A percentile compares a stretch with the other conserved stretches of the same genome.
Conservation (phyloP, 53 echinoderm and acorn worm species). For the Luidia sarsii region DNA sequence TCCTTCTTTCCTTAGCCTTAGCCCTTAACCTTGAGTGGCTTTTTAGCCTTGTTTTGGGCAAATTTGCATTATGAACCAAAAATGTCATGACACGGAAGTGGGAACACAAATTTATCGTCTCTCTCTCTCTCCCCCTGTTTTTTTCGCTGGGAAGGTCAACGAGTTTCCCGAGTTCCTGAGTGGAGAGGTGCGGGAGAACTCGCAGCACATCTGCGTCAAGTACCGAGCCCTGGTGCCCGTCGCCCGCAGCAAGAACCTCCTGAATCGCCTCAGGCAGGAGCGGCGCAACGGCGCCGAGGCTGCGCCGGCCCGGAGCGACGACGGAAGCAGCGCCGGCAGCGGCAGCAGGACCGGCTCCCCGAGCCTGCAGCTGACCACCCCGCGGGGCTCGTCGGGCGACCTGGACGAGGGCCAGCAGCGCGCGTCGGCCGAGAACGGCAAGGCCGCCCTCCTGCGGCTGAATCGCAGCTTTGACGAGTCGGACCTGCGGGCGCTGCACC, state of each 20-base stretch:
- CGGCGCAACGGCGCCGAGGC: conserved; percentile 30
- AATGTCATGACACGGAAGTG: no score
- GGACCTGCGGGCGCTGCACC: conserved; percentile 50
- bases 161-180: conserved; percentile 96
- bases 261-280: conserved; percentile 29
- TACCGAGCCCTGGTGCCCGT: conserved; percentile 58
- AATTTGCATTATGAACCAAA: no score
- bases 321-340: no score
- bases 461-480: conserved; percentile 86
- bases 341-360: conserved; percentile 21
- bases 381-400: conserved; percentile 38
- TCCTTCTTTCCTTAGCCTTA: no score
- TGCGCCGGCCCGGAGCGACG: conserved; percentile 1
- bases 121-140: conserved; percentile 4
- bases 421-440: conserved; percentile 20
- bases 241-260: conserved; percentile 38
- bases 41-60: no score
- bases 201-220: conserved; percentile 84
- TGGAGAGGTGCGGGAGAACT: conserved; percentile 89
- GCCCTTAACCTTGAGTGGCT: no score
- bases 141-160: conserved; percentile 82
- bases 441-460: conserved; percentile 47
- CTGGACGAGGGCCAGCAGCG: background rate
- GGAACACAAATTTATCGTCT: background rate
- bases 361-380: conserved; percentile 55